Evolutionary conservation across 2,797 vertebrate genomes (phyloP), one percentile per base, ranked within the genome.

Genomic region (Centropyge bicolor): DNA sequence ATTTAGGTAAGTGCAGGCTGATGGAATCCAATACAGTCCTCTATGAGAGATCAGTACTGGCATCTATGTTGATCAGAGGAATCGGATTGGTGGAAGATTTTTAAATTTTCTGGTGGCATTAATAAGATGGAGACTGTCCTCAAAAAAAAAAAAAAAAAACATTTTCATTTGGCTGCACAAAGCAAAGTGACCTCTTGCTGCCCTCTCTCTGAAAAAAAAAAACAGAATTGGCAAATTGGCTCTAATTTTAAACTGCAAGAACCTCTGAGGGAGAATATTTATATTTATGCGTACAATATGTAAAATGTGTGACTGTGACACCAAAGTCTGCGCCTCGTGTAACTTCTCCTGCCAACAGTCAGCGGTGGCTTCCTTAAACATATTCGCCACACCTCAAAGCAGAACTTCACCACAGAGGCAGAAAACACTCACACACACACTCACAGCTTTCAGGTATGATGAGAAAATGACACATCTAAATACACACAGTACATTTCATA

Each of bases 291-390:
- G 0, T 1, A 24, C 8, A 19, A 6, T 19, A 24, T 45, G 14
- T 27, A 7, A 56, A 52, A 73, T 24, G 22, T 83, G 9, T 31
- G 4, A 80, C 7, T 81, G 54, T 49, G 46, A 66, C 51, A 67
- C 14, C 54, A 46, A 4, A 48, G 4, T 27, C 8, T 8, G 10
- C 0, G 4, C 22, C 6, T 78, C 0, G 1, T 49, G 17, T 16
- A 1, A 61, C 24, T 49, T 77, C 35, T 45, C 0, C 2, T 57
- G 4, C 2, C 6, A 36, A 4, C n/a, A 19, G 8, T 40, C 2
- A 49, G 1, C 10, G 14, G 3, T 7, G 7, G 13, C 38, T 40
- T 79, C 45, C n/a, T 60, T 35, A 14, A 59, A 36, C 8, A 36
- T 48, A 14, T 36, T 54, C n/a, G 12, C 36, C 31, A 19, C 20